These are phyloP conservation scores for Sebastes baramenuke DNA, from an alignment of 2,797 vertebrate genomes.

Conservation along the genomic window DNA sequence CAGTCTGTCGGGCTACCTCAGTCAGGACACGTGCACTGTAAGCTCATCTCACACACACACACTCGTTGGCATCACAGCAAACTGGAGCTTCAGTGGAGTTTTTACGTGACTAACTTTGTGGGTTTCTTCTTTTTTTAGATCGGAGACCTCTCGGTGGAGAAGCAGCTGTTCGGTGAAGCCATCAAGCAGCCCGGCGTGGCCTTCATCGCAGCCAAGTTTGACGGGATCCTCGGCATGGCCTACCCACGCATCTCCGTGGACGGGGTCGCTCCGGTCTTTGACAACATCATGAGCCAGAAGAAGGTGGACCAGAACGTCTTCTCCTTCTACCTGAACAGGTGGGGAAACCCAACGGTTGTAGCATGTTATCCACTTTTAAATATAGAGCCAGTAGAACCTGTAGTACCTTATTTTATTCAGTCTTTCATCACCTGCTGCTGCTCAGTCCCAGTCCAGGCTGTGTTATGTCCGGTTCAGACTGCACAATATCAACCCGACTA, in stretches of 20 bases:
- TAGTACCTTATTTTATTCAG: too few species aligned
- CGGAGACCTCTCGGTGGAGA: slow-evolving; percentile 77
- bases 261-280: slow-evolving; percentile 88
- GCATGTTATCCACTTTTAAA: fast-evolving
- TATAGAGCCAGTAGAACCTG: background rate
- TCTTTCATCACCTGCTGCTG: too few species aligned
- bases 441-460: too few species aligned
- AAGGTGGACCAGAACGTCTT: slow-evolving; percentile 90
- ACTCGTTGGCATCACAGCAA: fast-evolving
- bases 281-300: slow-evolving; percentile 92
- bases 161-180: slow-evolving; percentile 93
- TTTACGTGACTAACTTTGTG: background rate
- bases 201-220: slow-evolving; percentile 94
- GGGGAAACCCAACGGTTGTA: background rate
- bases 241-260: slow-evolving; percentile 89
- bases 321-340: slow-evolving; percentile 93
- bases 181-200: slow-evolving; percentile 91
- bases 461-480: too few species aligned
- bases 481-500: fast-evolving
- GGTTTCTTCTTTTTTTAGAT: slow-evolving; percentile 36
- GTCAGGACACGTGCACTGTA: slow-evolving; percentile 86
- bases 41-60: background rate
- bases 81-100: background rate
- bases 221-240: slow-evolving; percentile 96
- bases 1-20: slow-evolving; percentile 94